Evolutionary conservation across 1,140 invertebrate genomes (phyloP), one percentile per base, ranked within the genome.

Genomic region (Eumaeus atala): DNA sequence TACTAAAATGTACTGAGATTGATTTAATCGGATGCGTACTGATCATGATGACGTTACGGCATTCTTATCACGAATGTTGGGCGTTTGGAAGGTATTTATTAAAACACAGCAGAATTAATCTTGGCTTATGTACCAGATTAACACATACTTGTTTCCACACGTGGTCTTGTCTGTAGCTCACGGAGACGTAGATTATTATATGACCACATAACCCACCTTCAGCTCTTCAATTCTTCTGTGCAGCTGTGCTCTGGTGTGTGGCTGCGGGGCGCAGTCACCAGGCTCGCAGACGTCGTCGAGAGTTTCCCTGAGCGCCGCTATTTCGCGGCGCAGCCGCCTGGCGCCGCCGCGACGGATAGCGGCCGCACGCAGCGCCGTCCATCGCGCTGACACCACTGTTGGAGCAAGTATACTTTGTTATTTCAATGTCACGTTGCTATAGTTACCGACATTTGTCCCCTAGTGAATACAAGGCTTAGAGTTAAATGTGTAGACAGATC

Each of bases 161-260:
- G 36, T n/a, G 8, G 36, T 8, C 3, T 10, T 37, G 9, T 37
- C 8, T 37, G 2, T 37, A 9, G 36, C 10, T 38, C 37, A 2
- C 21, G 21, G 21, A 28, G n/a, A n/a, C n/a, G n/a, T n/a, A n/a
- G n/a, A n/a, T 6, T 28, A 28, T 28, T 6, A 28, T 48, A 33
- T 2, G 6, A 1, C 8, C 18, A 1, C 47, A 18, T 0, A 51
- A n/a, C 18, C 35, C 67, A 83, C 87, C 77, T 87, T 87, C 1
- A 88, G 65, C 58, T 87, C 85, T 48, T 88, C 85, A 42, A 87
- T 84, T 18, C 87, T 74, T 53, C 84, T 81, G 40, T 85, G 76
- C 8, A 88, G 62, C 54, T 88, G 87, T 9, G 78, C 77, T 21
- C 77, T 72, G 6, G 83, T 87, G 51, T 88, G 87, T 7, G 78